phyloP scores from a whole-genome alignment of 2,888 invertebrate species.

The Drosophila villosipedis region DNA sequence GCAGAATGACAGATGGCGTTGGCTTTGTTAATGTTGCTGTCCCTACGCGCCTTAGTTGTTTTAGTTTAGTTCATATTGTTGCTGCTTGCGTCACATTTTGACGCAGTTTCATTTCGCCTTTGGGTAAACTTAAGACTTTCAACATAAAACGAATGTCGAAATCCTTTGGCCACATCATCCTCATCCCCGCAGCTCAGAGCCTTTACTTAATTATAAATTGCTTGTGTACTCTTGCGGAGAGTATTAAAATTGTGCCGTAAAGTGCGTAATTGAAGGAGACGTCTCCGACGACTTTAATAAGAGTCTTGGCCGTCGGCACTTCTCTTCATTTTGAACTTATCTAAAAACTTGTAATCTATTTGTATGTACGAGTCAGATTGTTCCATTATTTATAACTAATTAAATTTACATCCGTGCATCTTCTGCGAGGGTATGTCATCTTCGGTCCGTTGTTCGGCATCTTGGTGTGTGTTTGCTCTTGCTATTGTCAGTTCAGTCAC shows the following conservation, averaged over 20 bases:
- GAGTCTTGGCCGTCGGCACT: background rate
- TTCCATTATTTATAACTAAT: background rate
- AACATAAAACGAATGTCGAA: conserved; percentile 44
- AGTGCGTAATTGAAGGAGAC: background rate
- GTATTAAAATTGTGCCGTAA: background rate
- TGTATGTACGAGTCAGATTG: background rate
- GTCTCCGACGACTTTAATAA: background rate
- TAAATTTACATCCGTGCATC: background rate
- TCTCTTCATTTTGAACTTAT: background rate
- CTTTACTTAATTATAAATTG: conserved; percentile 67
- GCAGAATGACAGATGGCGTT: conserved; percentile 40
- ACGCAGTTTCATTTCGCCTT: conserved; percentile 59
- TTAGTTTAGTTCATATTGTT: background rate
- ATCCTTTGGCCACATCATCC: conserved; percentile 41
- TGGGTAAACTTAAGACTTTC: conserved; percentile 51
- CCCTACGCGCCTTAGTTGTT: conserved; percentile 10
- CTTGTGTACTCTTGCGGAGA: background rate
- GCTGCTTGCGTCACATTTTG: conserved; percentile 52
- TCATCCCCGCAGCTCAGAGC: conserved; percentile 33
- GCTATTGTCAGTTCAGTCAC: conserved; percentile 27
- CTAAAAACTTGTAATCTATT: background rate
- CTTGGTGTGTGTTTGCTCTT: conserved; percentile 25
- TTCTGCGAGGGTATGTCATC: background rate
- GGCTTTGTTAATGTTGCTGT: conserved; percentile 32
- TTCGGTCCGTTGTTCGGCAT: background rate